Base-by-base conservation (phyloP, 2,113 vertebrate species). In the Gyps fulvus region DNA sequence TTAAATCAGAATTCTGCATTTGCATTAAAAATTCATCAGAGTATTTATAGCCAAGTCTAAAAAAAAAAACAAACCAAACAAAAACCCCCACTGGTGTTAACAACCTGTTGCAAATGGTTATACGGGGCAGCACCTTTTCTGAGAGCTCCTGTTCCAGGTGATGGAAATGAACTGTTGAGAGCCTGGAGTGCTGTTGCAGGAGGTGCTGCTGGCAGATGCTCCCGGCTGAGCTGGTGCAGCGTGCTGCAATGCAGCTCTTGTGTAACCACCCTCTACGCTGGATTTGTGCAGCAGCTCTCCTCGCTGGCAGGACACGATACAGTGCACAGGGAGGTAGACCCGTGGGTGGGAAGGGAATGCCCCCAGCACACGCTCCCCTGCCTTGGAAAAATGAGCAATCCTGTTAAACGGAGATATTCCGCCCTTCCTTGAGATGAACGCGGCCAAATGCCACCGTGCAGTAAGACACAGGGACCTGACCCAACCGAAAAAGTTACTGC, bases 11-110 rank as follows among this genome's bases (percentile, higher is more conserved):
- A 76, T 31, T 50, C 62, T 65, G 59, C 50, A 22, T 76, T 50
- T 45, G 86, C 87, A 87, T 95, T 91, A 80, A 87, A 95, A 89
- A 83, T 84, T 76, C 90, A 95, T 20, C 34, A 11, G 40, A 52
- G 29, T 84, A 55, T 89, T 89, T 62, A 81, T 29, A 74, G 70
- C 20, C 16, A 59, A 58, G 65, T 43, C 42, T 31, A 66, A 92
- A 76, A 20, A 29, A 10, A 27, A 22, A 5, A n/a, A 52, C n/a
- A 1, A 8, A 18, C 14, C 13, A 43, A 19, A 7, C 8, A 14
- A 18, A 62, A 38, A 8, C 26, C 27, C 34, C 77, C 2, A 10
- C 0, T 7, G 55, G 23, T 40, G 47, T 27, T 50, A 43, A 83
- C 34, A 45, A 78, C 79, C 31, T 59, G 67, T 88, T 77, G 87